Evolutionary conservation across 2,888 invertebrate genomes (phyloP).

Genomic region (Rambutsinella grinnellia): DNA sequence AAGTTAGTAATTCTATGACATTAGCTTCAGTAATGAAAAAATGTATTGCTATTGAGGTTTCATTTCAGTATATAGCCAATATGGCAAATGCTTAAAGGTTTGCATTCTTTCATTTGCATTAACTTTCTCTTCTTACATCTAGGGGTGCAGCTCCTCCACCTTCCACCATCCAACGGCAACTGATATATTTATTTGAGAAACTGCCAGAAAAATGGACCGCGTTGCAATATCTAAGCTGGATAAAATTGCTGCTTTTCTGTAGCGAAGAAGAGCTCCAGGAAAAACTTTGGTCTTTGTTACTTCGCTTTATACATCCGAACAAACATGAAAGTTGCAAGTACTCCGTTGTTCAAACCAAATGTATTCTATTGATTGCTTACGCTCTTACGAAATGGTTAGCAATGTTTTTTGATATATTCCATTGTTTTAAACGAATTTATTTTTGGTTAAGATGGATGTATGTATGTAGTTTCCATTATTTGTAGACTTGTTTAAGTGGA

Average conservation of each 20-base stretch:
- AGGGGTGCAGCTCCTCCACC: slow-evolving; percentile 33
- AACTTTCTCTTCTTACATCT: background rate
- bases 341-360: slow-evolving; percentile 27
- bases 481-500: too few species aligned
- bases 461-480: too few species aligned
- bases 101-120: background rate
- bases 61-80: background rate
- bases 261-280: slow-evolving; percentile 13
- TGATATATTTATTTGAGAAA: slow-evolving; percentile 39
- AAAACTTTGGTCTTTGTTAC: slow-evolving; percentile 28
- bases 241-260: slow-evolving; percentile 44
- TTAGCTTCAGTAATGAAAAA: background rate
- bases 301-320: slow-evolving; percentile 33
- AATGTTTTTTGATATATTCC: background rate
- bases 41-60: slow-evolving; percentile 4
- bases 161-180: slow-evolving; percentile 27
- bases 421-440: too few species aligned
- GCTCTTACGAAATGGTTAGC: slow-evolving; percentile 34
- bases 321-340: slow-evolving; percentile 28
- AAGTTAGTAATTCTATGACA: background rate
- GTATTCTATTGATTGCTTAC: slow-evolving; percentile 43
- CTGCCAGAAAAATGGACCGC: slow-evolving; percentile 40
- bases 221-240: slow-evolving; percentile 32
- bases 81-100: slow-evolving; percentile 16
- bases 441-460: too few species aligned